Evolutionary conservation across 2,888 invertebrate genomes (phyloP).

Genomic region (Mycalesis mineus): DNA sequence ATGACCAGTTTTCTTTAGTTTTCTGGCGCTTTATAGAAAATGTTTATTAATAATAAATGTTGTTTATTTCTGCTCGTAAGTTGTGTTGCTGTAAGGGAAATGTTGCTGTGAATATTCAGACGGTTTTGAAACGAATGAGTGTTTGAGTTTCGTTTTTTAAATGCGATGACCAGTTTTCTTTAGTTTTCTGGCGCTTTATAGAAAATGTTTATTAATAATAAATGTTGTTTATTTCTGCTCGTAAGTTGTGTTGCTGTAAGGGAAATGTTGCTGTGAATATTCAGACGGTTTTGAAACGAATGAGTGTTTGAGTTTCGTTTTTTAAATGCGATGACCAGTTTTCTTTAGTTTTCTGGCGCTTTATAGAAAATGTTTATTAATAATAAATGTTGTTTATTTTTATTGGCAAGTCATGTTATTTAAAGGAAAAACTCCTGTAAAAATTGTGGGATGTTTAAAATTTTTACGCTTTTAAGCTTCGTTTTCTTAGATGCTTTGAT

Average conservation of each 20-base stretch:
- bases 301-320: neutral
- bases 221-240: too few species aligned
- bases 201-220: too few species aligned
- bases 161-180: too few species aligned
- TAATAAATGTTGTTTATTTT: too few species aligned
- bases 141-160: neutral
- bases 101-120: neutral
- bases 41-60: too few species aligned
- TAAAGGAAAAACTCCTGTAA: neutral
- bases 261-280: neutral
- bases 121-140: neutral
- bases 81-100: neutral
- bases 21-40: too few species aligned
- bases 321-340: neutral
- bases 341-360: too few species aligned
- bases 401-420: neutral
- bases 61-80: neutral
- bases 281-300: neutral
- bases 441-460: too few species aligned
- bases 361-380: too few species aligned
- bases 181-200: too few species aligned
- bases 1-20: too few species aligned
- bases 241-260: neutral
- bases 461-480: neutral
- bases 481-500: too few species aligned